These are phyloP conservation scores for Phytoseiulus persimilis DNA, from an alignment of 2,888 invertebrate species.

Conservation along the genomic window DNA sequence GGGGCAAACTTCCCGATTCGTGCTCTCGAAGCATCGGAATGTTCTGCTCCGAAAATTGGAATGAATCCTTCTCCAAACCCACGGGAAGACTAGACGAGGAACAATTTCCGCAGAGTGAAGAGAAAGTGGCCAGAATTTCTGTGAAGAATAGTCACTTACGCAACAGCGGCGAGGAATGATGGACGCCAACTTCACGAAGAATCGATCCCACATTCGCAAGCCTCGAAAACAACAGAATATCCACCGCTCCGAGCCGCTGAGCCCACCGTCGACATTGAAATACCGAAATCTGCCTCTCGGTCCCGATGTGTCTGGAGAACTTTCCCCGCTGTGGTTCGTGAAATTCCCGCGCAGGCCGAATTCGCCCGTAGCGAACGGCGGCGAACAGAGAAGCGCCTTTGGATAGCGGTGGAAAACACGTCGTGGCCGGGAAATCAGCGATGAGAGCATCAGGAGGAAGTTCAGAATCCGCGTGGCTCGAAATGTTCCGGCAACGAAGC, in stretches of 20 bases:
- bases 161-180: neutral
- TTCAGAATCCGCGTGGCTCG: neutral
- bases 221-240: neutral
- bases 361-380: neutral
- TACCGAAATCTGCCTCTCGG: neutral
- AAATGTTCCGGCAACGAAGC: neutral
- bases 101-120: too few relatives aligned
- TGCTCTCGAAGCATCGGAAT: neutral
- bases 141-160: too few relatives aligned
- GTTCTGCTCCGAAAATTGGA: neutral
- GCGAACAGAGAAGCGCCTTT: neutral
- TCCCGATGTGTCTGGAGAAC: neutral
- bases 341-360: neutral
- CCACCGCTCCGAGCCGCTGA: neutral
- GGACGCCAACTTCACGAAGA: neutral
- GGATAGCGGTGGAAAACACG: too few relatives aligned
- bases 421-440: too few relatives aligned
- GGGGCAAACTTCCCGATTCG: too few relatives aligned
- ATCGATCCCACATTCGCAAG: neutral
- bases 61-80: neutral
- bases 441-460: neutral
- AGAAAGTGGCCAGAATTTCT: too few relatives aligned
- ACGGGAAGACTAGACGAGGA: neutral
- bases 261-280: neutral
- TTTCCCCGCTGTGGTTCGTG: neutral